phyloP scores from a whole-genome alignment of 2,888 invertebrate genomes.

The Andricus quercusramuli region DNA sequence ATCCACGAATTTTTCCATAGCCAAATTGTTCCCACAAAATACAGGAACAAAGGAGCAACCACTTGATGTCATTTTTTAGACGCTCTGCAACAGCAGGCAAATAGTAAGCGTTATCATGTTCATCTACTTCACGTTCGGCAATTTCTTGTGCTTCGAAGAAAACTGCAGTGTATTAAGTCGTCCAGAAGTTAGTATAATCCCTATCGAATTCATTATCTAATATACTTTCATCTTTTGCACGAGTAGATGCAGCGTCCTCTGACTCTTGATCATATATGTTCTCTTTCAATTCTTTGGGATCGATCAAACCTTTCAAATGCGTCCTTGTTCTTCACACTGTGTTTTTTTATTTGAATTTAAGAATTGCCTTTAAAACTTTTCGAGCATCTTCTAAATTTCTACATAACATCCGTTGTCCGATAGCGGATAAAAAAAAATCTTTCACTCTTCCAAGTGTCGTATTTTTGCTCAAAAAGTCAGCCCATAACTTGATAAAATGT shows the following conservation, averaged over 20 bases:
- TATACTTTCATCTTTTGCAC: background rate
- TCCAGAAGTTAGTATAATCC: background rate
- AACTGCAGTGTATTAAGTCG: background rate
- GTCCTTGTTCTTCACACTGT: background rate
- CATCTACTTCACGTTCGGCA: background rate
- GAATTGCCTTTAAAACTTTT: background rate
- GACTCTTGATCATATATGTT: background rate
- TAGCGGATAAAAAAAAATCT: too few relatives aligned
- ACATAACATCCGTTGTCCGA: too few relatives aligned
- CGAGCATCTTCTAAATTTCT: background rate
- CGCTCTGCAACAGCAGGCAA: background rate
- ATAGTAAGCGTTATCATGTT: background rate
- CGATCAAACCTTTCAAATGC: background rate
- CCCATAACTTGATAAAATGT: too few relatives aligned
- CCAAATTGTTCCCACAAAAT: constrained; percentile 31
- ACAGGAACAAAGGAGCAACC: too few relatives aligned
- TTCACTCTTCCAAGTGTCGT: too few relatives aligned
- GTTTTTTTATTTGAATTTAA: background rate
- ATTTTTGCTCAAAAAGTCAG: too few relatives aligned
- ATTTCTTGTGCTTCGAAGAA: background rate
- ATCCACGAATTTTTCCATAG: constrained; percentile 47
- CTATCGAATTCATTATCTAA: background rate
- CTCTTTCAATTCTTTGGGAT: background rate
- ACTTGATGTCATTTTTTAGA: background rate
- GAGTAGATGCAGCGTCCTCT: background rate